Conservation (phyloP, 2,113 vertebrate genomes). For the Oryzias melastigma region DNA sequence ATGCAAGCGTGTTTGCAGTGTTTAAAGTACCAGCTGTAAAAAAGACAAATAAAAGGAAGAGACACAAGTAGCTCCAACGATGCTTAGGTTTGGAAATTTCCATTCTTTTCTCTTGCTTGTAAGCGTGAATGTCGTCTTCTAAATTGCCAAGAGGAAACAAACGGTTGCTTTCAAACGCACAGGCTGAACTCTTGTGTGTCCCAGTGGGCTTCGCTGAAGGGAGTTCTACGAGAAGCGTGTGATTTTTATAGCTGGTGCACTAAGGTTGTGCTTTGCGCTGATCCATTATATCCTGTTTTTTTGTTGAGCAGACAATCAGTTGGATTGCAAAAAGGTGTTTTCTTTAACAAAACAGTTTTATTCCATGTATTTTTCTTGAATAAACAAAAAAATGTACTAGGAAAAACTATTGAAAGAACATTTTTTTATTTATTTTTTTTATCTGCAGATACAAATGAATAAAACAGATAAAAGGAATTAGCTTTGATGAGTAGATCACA, state of each 20-base stretch:
- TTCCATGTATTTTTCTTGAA: too few species aligned
- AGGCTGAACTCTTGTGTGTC: conserved; percentile 30
- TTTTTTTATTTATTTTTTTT: too few species aligned
- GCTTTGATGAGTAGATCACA: too few species aligned
- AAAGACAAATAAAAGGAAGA: conserved; percentile 5
- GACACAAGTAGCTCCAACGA: neutral
- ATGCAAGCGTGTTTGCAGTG: neutral
- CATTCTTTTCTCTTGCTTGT: conserved; percentile 8
- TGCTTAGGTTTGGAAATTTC: conserved; percentile 2
- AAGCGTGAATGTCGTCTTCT: conserved; percentile 17
- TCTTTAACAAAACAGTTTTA: too few species aligned
- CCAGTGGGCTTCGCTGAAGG: conserved; percentile 12
- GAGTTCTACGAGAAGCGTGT: conserved; percentile 2
- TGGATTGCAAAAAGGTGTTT: too few species aligned
- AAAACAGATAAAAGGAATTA: too few species aligned
- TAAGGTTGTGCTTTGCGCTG: neutral
- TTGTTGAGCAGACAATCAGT: too few species aligned
- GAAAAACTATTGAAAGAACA: too few species aligned
- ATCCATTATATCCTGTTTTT: too few species aligned
- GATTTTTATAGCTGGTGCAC: neutral
- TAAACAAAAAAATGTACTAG: too few species aligned
- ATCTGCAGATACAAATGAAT: too few species aligned
- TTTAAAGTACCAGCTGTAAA: conserved; percentile 3
- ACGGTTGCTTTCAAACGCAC: conserved; percentile 24
- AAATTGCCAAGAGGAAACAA: conserved; percentile 12